Evolutionary conservation across 2,113 vertebrate species (phyloP).

Genomic region (Sula dactylatra): DNA sequence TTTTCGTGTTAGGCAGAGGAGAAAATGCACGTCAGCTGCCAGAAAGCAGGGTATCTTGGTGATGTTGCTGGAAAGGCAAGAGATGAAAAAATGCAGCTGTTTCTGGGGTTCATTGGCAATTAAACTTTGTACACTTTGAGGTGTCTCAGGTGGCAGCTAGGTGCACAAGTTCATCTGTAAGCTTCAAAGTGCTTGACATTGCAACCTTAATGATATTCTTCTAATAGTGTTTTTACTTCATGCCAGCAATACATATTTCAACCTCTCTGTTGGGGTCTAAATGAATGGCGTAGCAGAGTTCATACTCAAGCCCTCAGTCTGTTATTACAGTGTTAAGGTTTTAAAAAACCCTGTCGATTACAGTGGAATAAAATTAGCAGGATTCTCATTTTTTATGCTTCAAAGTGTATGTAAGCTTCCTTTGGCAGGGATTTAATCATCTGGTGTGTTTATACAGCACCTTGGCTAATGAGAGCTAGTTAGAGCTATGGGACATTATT

Average conservation of each 20-base stretch:
- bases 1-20: background rate
- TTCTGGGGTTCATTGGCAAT: background rate
- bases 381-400: background rate
- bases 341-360: background rate
- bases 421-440: background rate
- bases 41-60: background rate
- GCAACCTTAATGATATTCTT: background rate
- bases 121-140: background rate
- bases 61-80: background rate
- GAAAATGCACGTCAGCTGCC: rapidly evolving
- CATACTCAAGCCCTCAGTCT: background rate
- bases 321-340: background rate
- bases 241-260: background rate
- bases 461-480: background rate
- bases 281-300: background rate
- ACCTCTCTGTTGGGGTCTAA: background rate
- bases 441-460: background rate
- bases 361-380: background rate
- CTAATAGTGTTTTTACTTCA: background rate
- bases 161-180: background rate
- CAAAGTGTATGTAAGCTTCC: background rate
- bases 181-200: background rate
- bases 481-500: background rate
- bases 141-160: background rate
- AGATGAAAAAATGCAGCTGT: background rate